These are phyloP conservation scores for Characodon lateralis DNA, from an alignment of 2,797 vertebrate species.

Conservation along the genomic window DNA sequence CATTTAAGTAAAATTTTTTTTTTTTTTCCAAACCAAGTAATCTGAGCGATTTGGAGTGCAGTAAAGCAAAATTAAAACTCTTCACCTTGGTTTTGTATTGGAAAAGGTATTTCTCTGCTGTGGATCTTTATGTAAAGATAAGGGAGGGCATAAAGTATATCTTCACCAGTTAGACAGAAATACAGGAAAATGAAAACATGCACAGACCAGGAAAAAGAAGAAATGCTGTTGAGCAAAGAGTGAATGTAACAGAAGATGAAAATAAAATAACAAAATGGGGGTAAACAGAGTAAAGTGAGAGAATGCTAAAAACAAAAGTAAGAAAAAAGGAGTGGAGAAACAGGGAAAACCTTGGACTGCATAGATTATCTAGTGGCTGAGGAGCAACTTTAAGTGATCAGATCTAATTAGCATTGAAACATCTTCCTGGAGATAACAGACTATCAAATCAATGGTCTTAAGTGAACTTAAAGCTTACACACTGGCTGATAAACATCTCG, in stretches of 20 bases:
- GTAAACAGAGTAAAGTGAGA: slow-evolving; percentile 20
- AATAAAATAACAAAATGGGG: slow-evolving; percentile 8
- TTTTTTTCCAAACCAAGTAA: slow-evolving; percentile 18
- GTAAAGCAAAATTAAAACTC: slow-evolving; percentile 7
- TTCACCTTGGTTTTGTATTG: slow-evolving; percentile 27
- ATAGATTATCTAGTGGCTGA: slow-evolving; percentile 74
- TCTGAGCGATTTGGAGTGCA: slow-evolving; percentile 29
- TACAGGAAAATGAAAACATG: slow-evolving; percentile 32
- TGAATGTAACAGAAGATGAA: slow-evolving; percentile 3
- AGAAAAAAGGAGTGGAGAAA: slow-evolving; percentile 48
- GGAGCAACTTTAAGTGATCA: slow-evolving; percentile 77
- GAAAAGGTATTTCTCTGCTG: slow-evolving; percentile 29
- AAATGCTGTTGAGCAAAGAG: not conserved
- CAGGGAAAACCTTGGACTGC: slow-evolving; percentile 64
- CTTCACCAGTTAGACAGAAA: slow-evolving; percentile 31
- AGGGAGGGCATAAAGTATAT: slow-evolving; percentile 31
- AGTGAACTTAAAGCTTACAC: slow-evolving; percentile 74
- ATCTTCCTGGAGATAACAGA: slow-evolving; percentile 75
- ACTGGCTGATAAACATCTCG: slow-evolving; percentile 65
- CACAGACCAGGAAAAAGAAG: slow-evolving; percentile 17
- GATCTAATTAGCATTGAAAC: slow-evolving; percentile 77
- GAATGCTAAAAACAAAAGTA: slow-evolving; percentile 28
- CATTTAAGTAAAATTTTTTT: not conserved
- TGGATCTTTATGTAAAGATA: slow-evolving; percentile 15
- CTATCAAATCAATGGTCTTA: slow-evolving; percentile 71